Conservation (phyloP, 2,888 invertebrate species). For the Euzophera pinguis region DNA sequence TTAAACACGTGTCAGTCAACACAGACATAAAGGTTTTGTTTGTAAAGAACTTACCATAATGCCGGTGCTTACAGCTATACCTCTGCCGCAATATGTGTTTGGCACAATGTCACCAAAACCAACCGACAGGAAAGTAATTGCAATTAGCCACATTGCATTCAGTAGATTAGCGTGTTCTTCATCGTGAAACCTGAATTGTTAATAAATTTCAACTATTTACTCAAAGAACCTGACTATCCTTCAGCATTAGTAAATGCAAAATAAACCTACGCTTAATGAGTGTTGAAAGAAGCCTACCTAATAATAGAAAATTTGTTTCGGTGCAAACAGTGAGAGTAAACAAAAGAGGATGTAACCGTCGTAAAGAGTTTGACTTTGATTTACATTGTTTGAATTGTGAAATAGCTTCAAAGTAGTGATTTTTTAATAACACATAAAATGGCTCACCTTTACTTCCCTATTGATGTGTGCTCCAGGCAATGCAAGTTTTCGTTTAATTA, state of each 20-base stretch:
- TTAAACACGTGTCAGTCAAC: constrained; percentile 62
- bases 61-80: constrained; percentile 99
- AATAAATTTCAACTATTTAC: constrained; percentile 72
- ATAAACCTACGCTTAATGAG: constrained; percentile 31
- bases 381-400: constrained; percentile 32
- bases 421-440: constrained; percentile 70
- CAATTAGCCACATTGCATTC: constrained; percentile 99
- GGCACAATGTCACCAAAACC: constrained; percentile 99
- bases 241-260: constrained; percentile 20
- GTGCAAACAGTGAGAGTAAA: constrained; percentile 30
- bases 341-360: constrained; percentile 37
- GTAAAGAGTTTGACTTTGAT: constrained; percentile 79
- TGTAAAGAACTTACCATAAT: constrained; percentile 94
- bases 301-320: constrained; percentile 30
- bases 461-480: constrained; percentile 43
- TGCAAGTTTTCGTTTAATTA: constrained; percentile 42
- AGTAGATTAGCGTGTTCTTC: constrained; percentile 99
- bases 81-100: constrained; percentile 99
- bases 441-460: constrained; percentile 77
- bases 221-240: constrained; percentile 38
- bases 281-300: constrained; percentile 43
- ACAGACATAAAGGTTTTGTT: constrained; percentile 54
- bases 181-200: constrained; percentile 94
- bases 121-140: constrained; percentile 99
- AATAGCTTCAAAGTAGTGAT: constrained; percentile 52